Evolutionary conservation across 2,888 invertebrate species (phyloP), one percentile per base, ranked within the genome.

Genomic region (Drosophila tripunctata): DNA sequence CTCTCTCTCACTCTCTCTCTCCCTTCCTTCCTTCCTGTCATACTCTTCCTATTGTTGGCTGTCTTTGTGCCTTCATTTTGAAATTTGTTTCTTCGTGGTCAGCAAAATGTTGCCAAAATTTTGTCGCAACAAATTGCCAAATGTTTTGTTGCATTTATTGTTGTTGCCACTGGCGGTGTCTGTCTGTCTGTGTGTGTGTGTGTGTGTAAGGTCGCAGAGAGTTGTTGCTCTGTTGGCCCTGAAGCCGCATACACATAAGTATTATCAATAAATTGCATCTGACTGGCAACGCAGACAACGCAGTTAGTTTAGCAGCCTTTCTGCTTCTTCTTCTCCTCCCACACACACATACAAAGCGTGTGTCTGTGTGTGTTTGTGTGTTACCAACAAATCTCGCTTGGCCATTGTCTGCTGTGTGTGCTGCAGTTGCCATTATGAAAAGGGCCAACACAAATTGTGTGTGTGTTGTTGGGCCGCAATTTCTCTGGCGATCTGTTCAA

Each of bases 201-300:
- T 21, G 21, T 27, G 10, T 47, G 43, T 64, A 80, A 80, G 69
- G 84, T 78, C 62, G 75, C 71, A 63, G 58, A 56, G 61, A 71
- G 65, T 77, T 72, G 60, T 51, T 57, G 55, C 67, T 31, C 17
- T 50, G 35, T 35, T 40, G 52, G 47, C 58, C 55, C 52, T 65
- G 74, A 58, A 73, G 54, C 74, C 52, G 48, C 68, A 69, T 52
- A 78, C 62, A 85, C 62, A 85, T 73, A 52, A 57, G 57, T 21
- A 83, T 88, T 88, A 88, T 82, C 88, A 82, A 86, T 82, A 82
- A 82, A 82, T 82, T 82, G 88, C 88, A 88, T 79, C 88, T 88
- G 84, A 83, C 82, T 86, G 67, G 55, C 77, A 54, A 70, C 55
- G 77, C 81, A 76, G 78, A 78, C 75, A 78, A 55, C 78, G 52